Evolutionary conservation across 2,888 invertebrate genomes (phyloP).

Genomic region (Gryllus longicercus): DNA sequence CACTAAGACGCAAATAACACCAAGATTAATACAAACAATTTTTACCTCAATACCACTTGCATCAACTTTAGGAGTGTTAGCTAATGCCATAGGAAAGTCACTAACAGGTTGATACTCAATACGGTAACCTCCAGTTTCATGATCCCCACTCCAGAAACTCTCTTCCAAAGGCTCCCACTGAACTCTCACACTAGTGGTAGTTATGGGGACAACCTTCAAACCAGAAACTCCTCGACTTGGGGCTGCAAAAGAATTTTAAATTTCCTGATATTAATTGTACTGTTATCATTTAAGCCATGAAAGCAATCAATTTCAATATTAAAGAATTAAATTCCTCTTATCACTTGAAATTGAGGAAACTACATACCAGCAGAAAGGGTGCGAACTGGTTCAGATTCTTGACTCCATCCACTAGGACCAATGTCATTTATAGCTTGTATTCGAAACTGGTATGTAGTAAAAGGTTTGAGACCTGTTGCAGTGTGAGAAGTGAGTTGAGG

Average conservation of each 20-base stretch:
- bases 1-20: no score
- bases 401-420: slow-evolving; percentile 88
- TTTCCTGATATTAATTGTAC: neutral
- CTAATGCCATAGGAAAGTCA: slow-evolving; percentile 81
- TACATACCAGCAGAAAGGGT: slow-evolving; percentile 75
- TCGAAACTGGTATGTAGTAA: slow-evolving; percentile 84
- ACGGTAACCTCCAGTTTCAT: slow-evolving; percentile 81
- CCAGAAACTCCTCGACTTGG: slow-evolving; percentile 79
- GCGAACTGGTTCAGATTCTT: slow-evolving; percentile 79
- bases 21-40: slow-evolving; percentile 38
- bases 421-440: slow-evolving; percentile 95
- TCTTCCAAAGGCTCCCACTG: slow-evolving; percentile 81
- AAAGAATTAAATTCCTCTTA: slow-evolving; percentile 28
- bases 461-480: slow-evolving; percentile 78
- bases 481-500: slow-evolving; percentile 84
- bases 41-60: slow-evolving; percentile 72
- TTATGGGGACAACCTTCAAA: slow-evolving; percentile 87
- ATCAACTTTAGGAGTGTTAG: slow-evolving; percentile 79
- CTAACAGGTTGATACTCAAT: slow-evolving; percentile 85
- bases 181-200: slow-evolving; percentile 89
- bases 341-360: slow-evolving; percentile 22
- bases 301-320: neutral
- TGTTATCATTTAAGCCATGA: neutral
- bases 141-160: slow-evolving; percentile 83
- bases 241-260: slow-evolving; percentile 52